These are phyloP conservation scores for Thumatha senex DNA, from an alignment of 2,888 invertebrate species.

Conservation along the genomic window DNA sequence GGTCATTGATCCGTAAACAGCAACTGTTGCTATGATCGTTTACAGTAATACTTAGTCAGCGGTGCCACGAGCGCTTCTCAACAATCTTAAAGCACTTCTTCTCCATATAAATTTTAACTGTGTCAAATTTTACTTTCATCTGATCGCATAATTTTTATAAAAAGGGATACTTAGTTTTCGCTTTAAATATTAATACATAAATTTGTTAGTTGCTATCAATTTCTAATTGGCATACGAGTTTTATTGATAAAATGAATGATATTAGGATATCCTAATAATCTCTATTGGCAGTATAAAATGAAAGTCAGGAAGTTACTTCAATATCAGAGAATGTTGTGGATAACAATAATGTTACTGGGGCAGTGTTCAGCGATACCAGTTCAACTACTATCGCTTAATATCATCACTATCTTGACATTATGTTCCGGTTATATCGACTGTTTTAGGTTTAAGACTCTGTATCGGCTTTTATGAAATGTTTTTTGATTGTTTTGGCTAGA, in stretches of 20 bases:
- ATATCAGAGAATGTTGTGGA: constrained; percentile 1
- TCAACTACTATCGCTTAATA: not conserved
- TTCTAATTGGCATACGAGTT: not conserved
- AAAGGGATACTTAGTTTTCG: too few relatives aligned
- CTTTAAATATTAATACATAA: not conserved
- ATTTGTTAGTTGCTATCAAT: not conserved
- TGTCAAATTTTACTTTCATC: too few relatives aligned
- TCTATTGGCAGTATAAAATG: constrained; percentile 11
- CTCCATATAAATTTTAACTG: too few relatives aligned
- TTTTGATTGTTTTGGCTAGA: too few relatives aligned
- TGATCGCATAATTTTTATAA: too few relatives aligned
- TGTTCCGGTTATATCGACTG: not conserved
- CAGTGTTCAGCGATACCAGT: not conserved
- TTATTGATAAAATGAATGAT: not conserved
- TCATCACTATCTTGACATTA: not conserved
- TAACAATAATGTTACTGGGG: not conserved
- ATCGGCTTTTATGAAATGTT: too few relatives aligned
- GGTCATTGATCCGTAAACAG: too few relatives aligned
- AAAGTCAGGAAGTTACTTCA: constrained; percentile 19
- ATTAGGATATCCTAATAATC: not conserved
- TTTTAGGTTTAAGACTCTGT: not conserved
- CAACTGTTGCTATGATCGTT: too few relatives aligned
- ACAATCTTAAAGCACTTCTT: too few relatives aligned
- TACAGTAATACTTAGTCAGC: too few relatives aligned
- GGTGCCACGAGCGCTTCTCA: too few relatives aligned